phyloP scores from a whole-genome alignment of 2,888 invertebrate species.

The Tridacna gigas region DNA sequence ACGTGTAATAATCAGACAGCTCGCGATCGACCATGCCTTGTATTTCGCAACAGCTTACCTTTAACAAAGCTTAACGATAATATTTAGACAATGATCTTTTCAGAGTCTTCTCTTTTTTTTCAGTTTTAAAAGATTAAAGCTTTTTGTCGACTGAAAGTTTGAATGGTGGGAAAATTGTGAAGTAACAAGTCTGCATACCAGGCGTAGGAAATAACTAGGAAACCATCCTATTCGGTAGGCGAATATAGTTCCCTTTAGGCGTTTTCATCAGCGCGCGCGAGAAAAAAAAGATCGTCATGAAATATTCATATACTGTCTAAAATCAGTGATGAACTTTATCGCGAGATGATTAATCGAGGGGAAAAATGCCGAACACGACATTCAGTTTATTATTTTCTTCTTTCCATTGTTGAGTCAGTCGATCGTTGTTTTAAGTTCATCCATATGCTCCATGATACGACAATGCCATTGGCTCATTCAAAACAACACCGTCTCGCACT shows the following conservation, averaged over 20 bases:
- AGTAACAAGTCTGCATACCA: no score
- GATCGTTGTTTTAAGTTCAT: conserved; percentile 8
- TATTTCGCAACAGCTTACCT: no score
- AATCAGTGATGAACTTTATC: conserved; percentile 21
- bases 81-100: no score
- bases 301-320: conserved; percentile 26
- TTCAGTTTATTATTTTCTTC: conserved; percentile 9
- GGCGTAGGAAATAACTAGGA: no score
- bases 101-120: no score
- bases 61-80: no score
- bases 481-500: background rate
- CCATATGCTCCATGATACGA: background rate
- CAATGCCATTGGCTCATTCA: conserved; percentile 20
- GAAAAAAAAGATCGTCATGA: conserved; percentile 13
- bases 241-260: background rate
- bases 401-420: background rate
- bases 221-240: no score
- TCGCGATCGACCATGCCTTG: no score
- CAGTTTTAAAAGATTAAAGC: no score
- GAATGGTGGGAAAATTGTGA: no score
- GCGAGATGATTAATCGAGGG: conserved; percentile 21
- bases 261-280: background rate
- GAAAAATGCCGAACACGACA: conserved; percentile 19
- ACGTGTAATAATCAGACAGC: no score
- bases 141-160: no score